Conservation (phyloP, 2,113 vertebrate genomes). For the Melanocharis versteri region DNA sequence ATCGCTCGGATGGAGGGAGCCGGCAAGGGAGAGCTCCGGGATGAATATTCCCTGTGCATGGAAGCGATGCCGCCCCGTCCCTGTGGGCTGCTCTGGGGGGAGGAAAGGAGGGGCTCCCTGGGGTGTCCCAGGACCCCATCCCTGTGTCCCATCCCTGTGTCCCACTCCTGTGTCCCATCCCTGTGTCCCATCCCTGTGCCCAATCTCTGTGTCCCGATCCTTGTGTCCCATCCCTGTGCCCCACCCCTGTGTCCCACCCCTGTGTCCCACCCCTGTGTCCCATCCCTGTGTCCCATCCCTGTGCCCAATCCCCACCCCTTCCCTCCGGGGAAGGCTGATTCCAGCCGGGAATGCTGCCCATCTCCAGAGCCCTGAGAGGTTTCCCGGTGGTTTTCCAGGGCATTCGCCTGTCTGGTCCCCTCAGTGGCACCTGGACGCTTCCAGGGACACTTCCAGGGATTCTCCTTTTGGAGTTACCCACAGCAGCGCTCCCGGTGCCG, state of each 20-base stretch:
- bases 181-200: not conserved
- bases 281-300: not conserved
- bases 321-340: not conserved
- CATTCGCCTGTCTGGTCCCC: fast-evolving
- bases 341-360: not conserved
- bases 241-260: not conserved
- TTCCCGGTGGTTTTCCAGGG: not conserved
- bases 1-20: not conserved
- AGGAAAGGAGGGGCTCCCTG: not conserved
- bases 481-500: fast-evolving
- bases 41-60: fast-evolving
- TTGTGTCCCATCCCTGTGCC: not conserved
- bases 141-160: not conserved
- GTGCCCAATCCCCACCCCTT: not conserved
- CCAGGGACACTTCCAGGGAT: not conserved
- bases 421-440: not conserved
- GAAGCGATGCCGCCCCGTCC: fast-evolving
- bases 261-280: not conserved
- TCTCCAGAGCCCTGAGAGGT: fast-evolving
- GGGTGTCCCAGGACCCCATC: not conserved
- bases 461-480: not conserved
- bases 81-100: not conserved
- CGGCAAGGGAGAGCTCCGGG: not conserved
- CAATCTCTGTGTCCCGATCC: not conserved
- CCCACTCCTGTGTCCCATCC: not conserved